Percentiles rank a stretch among this genome's conserved stretches.
Conservation (phyloP, 2,113 vertebrate genomes). For the Tetrao urogallus region DNA sequence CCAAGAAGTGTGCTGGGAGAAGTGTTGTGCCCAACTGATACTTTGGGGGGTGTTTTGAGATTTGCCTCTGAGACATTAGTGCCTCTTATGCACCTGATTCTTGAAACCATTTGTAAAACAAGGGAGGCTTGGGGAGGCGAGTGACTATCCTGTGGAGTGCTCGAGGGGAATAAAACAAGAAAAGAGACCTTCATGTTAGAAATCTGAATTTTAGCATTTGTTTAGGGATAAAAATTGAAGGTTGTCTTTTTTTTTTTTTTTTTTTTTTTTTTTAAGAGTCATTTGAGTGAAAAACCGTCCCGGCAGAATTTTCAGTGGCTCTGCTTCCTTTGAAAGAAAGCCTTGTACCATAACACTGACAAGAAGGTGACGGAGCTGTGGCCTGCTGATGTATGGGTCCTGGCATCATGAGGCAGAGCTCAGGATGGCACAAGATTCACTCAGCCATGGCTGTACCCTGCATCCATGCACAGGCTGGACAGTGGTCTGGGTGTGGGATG, state of each 20-base stretch:
- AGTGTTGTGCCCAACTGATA: background rate
- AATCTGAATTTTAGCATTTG: background rate
- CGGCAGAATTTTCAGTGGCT: background rate
- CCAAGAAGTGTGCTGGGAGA: background rate
- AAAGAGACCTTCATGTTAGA: background rate
- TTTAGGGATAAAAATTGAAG: background rate
- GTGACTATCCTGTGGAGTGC: background rate
- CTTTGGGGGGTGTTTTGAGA: background rate
- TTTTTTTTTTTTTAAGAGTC: background rate
- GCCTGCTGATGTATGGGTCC: background rate
- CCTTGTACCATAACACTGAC: background rate
- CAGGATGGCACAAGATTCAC: background rate
- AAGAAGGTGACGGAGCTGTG: background rate
- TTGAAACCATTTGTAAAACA: background rate
- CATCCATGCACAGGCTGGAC: background rate
- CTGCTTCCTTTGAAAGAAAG: background rate
- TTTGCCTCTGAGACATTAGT: background rate
- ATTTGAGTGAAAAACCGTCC: background rate
- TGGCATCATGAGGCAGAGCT: rapidly evolving
- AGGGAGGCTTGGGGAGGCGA: background rate
- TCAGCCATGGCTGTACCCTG: background rate
- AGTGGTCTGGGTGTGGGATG: background rate
- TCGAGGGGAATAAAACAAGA: background rate
- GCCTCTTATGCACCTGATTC: background rate
- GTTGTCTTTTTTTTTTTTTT: too few relatives aligned